Base-by-base conservation (phyloP, 2,797 vertebrate species). In the Merluccius polli region DNA sequence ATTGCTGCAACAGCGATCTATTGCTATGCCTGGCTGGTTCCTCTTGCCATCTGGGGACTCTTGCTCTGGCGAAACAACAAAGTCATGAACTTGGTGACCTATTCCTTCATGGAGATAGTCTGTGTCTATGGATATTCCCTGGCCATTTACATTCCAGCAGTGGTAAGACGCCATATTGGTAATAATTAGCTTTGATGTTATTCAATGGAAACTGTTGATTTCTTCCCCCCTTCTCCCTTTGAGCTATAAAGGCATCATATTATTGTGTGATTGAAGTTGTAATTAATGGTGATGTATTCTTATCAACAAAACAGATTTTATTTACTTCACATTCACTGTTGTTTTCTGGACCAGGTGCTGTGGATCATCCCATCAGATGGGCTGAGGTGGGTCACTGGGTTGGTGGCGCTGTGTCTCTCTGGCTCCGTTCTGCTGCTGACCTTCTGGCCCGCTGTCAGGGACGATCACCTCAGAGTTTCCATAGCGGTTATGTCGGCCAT, bases 61-160 rank as follows among this genome's bases (percentile, higher is more conserved):
- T 92, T 99, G 78, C 85, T 96, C 65, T 99, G 98, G 98, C 95
- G 98, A 90, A 98, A 95, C 91, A 96, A 90, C 85, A 98, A 95
- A 91, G 92, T 96, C 74, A 92, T 97, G 94, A 97, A 91, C 89
- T 92, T 96, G 27, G 96, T 99, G 78, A 96, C 96, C 31, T 99
- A 98, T 79, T 97, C 97, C 0, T 99, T 99, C 79, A 93, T 99
- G 93, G 97, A 99, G 93, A 96, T 98, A 0, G 95, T 97, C 80
- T 99, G 98, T 44, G 96, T 96, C 0, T 99, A 99, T 0, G 98
- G 98, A 83, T 99, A 99, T 84, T 98, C 97, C 0, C 96, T 99
- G 76, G 95, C 96, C 65, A 88, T 99, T 84, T 99, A 98, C 88
- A 95, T 99, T 78, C 98, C 98, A 82, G 96, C 97, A 11, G 97